Conservation (phyloP, 2,797 vertebrate species). For the Sebastes reedi region DNA sequence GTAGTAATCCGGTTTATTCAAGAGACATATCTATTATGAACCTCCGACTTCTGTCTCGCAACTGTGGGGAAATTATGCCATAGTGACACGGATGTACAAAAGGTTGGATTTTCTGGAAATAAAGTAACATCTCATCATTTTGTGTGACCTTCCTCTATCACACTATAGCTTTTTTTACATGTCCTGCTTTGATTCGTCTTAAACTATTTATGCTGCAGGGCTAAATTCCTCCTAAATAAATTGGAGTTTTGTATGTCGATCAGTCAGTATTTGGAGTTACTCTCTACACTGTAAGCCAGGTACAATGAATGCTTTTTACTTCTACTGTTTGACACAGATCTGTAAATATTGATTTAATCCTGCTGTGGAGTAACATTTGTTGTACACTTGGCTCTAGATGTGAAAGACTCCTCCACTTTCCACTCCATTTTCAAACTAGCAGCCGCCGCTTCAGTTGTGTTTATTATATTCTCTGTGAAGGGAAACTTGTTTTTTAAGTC, state of each 20-base stretch:
- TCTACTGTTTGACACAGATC: neutral
- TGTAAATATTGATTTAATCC: constrained; percentile 14
- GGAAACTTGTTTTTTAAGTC: neutral
- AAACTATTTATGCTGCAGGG: neutral
- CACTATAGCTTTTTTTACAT: neutral
- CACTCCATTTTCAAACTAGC: neutral
- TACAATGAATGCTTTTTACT: constrained; percentile 11
- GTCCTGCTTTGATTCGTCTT: neutral
- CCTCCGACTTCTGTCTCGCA: neutral
- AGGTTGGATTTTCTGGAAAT: neutral
- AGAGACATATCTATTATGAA: neutral
- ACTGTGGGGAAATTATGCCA: neutral
- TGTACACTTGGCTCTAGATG: constrained; percentile 1
- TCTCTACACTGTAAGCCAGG: neutral
- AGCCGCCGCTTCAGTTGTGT: neutral
- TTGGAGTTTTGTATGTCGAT: neutral
- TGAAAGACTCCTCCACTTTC: neutral
- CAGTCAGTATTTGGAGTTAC: neutral
- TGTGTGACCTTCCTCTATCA: neutral
- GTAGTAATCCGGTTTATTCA: neutral
- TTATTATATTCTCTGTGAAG: neutral
- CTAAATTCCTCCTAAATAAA: neutral
- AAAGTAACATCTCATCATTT: neutral
- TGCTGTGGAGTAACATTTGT: neutral
- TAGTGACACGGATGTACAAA: neutral